Conservation (phyloP, 1,140 invertebrate genomes). For the Halesus radiatus region DNA sequence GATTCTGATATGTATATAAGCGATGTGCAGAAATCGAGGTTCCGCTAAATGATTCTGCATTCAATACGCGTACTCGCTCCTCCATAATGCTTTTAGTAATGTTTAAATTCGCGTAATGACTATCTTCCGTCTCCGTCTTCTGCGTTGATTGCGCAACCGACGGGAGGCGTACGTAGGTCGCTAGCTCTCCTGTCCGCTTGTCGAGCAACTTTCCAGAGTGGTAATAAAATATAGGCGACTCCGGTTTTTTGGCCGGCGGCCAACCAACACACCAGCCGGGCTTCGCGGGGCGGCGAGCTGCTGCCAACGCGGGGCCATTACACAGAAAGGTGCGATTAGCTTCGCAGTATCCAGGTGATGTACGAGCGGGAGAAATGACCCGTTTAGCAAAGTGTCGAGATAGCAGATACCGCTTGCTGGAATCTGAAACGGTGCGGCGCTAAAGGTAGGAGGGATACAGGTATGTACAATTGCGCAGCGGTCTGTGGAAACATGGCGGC, state of each 20-base stretch:
- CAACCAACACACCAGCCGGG: slow-evolving; percentile 34
- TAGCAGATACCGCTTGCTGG: background rate
- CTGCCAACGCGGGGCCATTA: background rate
- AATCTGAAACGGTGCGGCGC: background rate
- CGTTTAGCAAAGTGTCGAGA: slow-evolving; percentile 1
- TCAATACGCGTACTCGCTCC: slow-evolving; percentile 11
- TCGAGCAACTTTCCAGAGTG: slow-evolving; percentile 41
- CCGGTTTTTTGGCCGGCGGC: slow-evolving; percentile 39
- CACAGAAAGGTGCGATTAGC: slow-evolving; percentile 3
- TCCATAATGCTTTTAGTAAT: background rate
- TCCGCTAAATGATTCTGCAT: background rate
- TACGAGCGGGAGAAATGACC: background rate
- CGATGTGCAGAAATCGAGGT: background rate
- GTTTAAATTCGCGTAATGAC: background rate
- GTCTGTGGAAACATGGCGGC: slow-evolving; percentile 28
- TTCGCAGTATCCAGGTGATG: no score
- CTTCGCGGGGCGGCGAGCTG: background rate
- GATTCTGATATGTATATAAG: background rate
- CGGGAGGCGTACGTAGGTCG: slow-evolving; percentile 11
- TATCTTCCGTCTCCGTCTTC: slow-evolving; percentile 24
- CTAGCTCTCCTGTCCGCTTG: background rate
- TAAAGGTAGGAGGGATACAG: slow-evolving; percentile 2
- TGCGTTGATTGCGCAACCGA: slow-evolving; percentile 13
- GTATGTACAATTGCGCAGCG: slow-evolving; percentile 28
- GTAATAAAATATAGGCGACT: slow-evolving; percentile 43